A percentile compares a stretch with the other conserved stretches of the same genome.
These are phyloP conservation scores for Cantharis flavilabris DNA, from an alignment of 2,888 invertebrate species.

Conservation along the genomic window DNA sequence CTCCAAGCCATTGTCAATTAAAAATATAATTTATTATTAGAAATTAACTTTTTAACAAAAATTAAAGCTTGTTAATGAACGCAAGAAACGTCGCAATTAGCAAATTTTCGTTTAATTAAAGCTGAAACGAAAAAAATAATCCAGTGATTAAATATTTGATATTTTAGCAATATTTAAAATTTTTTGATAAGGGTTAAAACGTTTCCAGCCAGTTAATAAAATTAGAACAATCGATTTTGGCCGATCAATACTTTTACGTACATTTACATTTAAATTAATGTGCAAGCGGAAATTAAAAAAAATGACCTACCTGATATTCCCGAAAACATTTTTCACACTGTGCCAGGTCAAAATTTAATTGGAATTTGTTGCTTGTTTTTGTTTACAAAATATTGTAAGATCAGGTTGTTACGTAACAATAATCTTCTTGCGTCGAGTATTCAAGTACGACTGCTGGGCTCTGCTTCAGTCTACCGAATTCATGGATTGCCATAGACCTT, in stretches of 20 bases:
- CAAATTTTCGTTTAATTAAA: not conserved
- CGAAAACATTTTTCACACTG: not conserved
- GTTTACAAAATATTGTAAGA: not conserved
- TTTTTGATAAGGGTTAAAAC: not conserved
- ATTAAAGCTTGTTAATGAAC: not conserved
- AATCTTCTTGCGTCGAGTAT: not conserved
- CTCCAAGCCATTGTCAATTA: not conserved
- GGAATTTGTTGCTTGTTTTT: not conserved
- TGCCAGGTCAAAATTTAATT: not conserved
- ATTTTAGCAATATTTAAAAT: not conserved
- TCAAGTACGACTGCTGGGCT: not conserved
- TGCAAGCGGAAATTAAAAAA: not conserved
- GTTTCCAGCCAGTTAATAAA: not conserved
- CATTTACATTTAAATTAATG: not conserved
- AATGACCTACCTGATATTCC: not conserved
- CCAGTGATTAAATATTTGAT: not conserved
- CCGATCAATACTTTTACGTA: not conserved
- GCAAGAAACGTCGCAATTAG: not conserved
- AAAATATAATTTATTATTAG: not conserved
- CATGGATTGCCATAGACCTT: not conserved
- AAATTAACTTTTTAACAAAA: not conserved
- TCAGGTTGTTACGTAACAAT: not conserved
- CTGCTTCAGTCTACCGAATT: not conserved
- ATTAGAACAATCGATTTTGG: not conserved
- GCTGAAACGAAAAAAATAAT: not conserved